Base-by-base conservation (phyloP, 2,888 invertebrate species). In the Sarcophaga rosellei region DNA sequence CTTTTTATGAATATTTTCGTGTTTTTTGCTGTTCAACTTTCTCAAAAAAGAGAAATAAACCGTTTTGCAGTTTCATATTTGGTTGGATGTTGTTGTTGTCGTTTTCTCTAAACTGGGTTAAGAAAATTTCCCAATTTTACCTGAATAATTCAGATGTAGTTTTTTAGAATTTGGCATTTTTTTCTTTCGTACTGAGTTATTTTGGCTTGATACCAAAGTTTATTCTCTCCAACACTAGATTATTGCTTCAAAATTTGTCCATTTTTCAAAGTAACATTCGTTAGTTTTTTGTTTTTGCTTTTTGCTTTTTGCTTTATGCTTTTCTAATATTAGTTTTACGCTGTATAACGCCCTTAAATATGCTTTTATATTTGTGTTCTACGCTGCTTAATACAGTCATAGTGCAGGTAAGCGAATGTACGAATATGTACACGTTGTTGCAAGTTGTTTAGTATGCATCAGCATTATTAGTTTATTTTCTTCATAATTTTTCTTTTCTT, bases 371-470 rank as follows among this genome's bases (percentile, higher is more conserved):
- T 65, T 23, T 66, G 21, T 35, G n/a, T 45, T 70, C 20, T 73
- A 63, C 53, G 15, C 25, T 45, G 35, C 17, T 77, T 35, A 68
- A 47, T 66, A 47, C 15, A 53, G 63, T 47, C n/a, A 44, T 62
- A 15, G 62, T 61, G 76, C 69, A 79, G 72, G 62, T 68, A 82
- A 59, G 74, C 63, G 20, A 45, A 15, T 62, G 63, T 59, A 25
- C 25, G 21, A 62, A 62, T 35, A 35, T 35, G 5, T 23, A 53
- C 53, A 53, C 61, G 63, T 78, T 81, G 57, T 69, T 84, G 74
- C 78, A 80, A 81, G 59, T 78, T 83, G 81, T 62, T 84, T 80
- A 74, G 78, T 86, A 86, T 84, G 80, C 83, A 78, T 86, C 83
- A 86, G 86, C 74, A 86, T 23, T 84, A 84, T 83, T 47, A 45